Evolutionary conservation across 2,888 invertebrate species (phyloP), one percentile per base, ranked within the genome.

Genomic region (Pseudococcus viburni): DNA sequence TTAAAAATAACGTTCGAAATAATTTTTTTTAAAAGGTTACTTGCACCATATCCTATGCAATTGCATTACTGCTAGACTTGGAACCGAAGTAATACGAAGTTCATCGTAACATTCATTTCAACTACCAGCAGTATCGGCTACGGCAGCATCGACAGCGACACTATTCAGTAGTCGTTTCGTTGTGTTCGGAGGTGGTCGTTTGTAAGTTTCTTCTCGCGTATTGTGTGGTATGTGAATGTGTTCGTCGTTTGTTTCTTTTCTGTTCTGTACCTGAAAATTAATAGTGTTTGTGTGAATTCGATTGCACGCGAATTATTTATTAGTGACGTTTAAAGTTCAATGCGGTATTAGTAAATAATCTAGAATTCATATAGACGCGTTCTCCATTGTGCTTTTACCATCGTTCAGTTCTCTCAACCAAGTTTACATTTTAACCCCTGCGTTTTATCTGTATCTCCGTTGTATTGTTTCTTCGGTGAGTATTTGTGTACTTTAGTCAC

Each of bases 301-400:
- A 64, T 64, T 19, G 17, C 0, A 8, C 39, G 4, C 17, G 17
- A 77, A 73, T 33, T 33, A 39, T 39, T 77, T 77, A 77, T 77
- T 77, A 42, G 39, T 77, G 77, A 77, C 77, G 77, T 77, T 77
- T 17, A n/a, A 77, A 19, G 33, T 77, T 39, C 9, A 33, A 39
- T 42, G 77, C 39, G 77, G 19, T 64, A 77, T 77, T 77, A 17
- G 5, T 77, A 77, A 77, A n/a, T 39, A 77, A 33, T 26, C 12
- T 77, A 17, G 77, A 77, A 77, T 77, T 77, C 33, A 77, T 77
- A 77, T 83, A 83, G 80, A 42, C 46, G 46, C n/a, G 80, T 46
- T 46, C 42, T 42, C 46, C 46, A 83, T 46, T 83, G 33, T 46
- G 80, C 46, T 26, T 83, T 19, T 46, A 83, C 33, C 80, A 83